Base-by-base conservation (phyloP, 2,113 vertebrate species). In the Speoplatyrhinus poulsoni region DNA sequence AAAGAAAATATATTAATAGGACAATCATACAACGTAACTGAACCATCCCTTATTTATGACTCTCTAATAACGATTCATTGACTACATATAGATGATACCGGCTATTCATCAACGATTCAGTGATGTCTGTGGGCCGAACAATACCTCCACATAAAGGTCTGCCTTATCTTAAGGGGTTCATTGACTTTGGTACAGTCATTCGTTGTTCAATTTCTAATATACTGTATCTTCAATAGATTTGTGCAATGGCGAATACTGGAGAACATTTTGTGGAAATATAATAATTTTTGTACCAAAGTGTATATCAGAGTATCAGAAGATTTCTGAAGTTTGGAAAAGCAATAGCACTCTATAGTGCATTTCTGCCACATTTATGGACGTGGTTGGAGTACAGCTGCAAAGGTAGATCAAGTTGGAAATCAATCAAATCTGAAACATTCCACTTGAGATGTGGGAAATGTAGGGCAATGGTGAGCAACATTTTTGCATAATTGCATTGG, bases 381-480 rank as follows among this genome's bases (percentile, higher is more conserved):
- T 72, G 81, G 76, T 70, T 65, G 76, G 57, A 79, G 87, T 68
- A 64, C 71, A 86, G 77, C 83, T 88, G 85, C 79, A 70, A 63
- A 81, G 81, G 87, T 80, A 77, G 85, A 90, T 90, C 86, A 88
- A 79, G 83, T 83, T 75, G 71, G 82, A 81, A 88, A 91, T 90
- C 90, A 91, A 92, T 92, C 90, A 88, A 83, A 83, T 82, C 72
- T 71, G 7, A 85, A 90, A 85, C 72, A 75, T 86, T 89, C 75
- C 84, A 82, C 86, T 77, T 82, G 65, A 86, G 76, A 73, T 79
- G 79, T 56, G 59, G 69, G 72, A 83, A 86, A 85, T 85, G 83
- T 80, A 78, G 82, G 78, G 70, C 82, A 76, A 67, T 73, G 78
- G 87, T 76, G 76, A 77, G 81, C 82, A 71, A 47, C 65, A 84